Evolutionary conservation across 2,797 vertebrate species (phyloP).

Genomic region (Melanotaenia maccullochi): DNA sequence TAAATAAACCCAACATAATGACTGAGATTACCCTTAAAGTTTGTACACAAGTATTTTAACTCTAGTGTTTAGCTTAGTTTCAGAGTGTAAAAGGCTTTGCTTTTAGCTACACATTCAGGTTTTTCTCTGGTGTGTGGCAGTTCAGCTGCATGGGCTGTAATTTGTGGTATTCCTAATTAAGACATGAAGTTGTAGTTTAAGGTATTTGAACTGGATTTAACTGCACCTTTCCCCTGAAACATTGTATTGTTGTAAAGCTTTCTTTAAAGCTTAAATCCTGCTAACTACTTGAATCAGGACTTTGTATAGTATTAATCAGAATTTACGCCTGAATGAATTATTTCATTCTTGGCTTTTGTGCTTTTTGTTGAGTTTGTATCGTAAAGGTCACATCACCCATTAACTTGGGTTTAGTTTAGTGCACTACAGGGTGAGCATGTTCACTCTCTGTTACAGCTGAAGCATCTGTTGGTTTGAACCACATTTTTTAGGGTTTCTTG

Average conservation of each 20-base stretch:
- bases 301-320: slow-evolving; percentile 8
- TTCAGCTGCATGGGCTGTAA: background rate
- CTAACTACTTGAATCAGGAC: background rate
- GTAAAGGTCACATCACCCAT: slow-evolving; percentile 23
- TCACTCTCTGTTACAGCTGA: background rate
- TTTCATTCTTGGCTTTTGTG: slow-evolving; percentile 18
- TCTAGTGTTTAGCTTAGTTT: background rate
- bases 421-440: too few relatives aligned
- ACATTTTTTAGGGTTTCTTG: background rate
- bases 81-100: background rate
- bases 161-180: background rate
- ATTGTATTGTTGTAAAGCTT: background rate
- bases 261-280: slow-evolving; percentile 5
- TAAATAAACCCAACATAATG: background rate
- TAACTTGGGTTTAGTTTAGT: background rate
- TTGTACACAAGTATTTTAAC: background rate
- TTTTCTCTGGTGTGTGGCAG: background rate
- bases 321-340: slow-evolving; percentile 5
- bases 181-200: background rate
- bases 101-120: slow-evolving; percentile 10
- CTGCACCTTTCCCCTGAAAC: background rate
- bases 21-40: background rate
- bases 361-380: background rate
- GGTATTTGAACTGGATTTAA: background rate
- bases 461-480: slow-evolving; percentile 1